Evolutionary conservation across 2,888 invertebrate species (phyloP), one percentile per base, ranked within the genome.

Genomic region (Agrotis puta): DNA sequence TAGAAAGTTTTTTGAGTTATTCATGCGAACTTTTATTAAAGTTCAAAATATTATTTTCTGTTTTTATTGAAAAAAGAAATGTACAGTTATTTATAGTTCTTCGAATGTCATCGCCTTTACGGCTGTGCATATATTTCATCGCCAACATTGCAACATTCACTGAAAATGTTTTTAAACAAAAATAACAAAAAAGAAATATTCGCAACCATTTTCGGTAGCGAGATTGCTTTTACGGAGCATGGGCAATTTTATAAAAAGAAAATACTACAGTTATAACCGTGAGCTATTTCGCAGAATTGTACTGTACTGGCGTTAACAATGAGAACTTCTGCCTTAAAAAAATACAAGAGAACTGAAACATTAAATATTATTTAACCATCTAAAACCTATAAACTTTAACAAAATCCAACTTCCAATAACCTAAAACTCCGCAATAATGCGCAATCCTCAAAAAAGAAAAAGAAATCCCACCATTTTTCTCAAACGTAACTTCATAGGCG

Each of bases 1-100:
- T n/a, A 16, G 48, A 80, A 80, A 74, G 14, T 65, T 59, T 27
- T 50, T 13, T 0, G n/a, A 61, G 3, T 58, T 53, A 33, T 39
- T 39, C 39, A 47, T 20, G 18, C 13, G 48, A 24, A 5, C 57
- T 74, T 57, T 65, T 33, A 7, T 20, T 50, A 18, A 39, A 50
- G 14, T 39, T 24, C 1, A 24, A 56, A 56, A 57, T 7, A n/a
- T 47, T 9, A 5, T 13, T 39, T 50, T 61, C 22, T 22, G 20
- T 4, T 39, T 45, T 39, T 13, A 22, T 47, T 58, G 39, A 27
- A 50, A 1, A n/a, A 22, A 64, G 45, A 13, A 39, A 39, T 39
- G 3, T 24, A 2, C 6, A 11, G n/a, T 33, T 14, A 9, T 7
- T 20, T 13, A 3, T 14, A 13, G 24, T 58, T 43, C 2, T 24